Conservation (phyloP, 2,797 vertebrate species). For the Scolopax rusticola region DNA sequence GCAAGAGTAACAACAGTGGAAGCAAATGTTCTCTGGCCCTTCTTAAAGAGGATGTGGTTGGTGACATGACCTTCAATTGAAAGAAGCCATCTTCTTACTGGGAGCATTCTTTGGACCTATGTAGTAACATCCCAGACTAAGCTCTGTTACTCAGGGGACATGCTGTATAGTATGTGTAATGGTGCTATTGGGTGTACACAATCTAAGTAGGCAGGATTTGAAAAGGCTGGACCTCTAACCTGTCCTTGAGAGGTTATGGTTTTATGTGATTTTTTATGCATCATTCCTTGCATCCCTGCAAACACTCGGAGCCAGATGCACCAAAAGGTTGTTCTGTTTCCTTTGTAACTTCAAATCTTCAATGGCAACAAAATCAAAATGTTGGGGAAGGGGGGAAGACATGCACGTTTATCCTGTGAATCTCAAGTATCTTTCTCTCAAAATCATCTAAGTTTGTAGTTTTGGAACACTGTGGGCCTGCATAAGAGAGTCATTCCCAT, state of each 20-base stretch:
- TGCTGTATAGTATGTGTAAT: not conserved
- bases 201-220: not conserved
- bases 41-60: not conserved
- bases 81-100: not conserved
- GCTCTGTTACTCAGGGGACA: not conserved
- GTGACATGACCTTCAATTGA: not conserved
- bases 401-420: not conserved
- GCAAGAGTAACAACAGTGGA: not conserved
- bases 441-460: not conserved
- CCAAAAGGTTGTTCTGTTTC: not conserved
- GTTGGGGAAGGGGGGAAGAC: not conserved
- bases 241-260: not conserved
- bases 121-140: not conserved
- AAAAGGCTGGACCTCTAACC: not conserved
- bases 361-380: not conserved
- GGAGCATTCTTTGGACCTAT: not conserved
- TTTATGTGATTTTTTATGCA: not conserved
- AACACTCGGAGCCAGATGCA: not conserved
- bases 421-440: not conserved
- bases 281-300: not conserved
- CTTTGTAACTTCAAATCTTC: not conserved
- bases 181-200: not conserved
- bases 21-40: not conserved
- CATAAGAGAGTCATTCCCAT: accelerated
- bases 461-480: not conserved